These are phyloP conservation scores for Alouatta palliata DNA, from an alignment of 2,113 vertebrate species.

Conservation along the genomic window DNA sequence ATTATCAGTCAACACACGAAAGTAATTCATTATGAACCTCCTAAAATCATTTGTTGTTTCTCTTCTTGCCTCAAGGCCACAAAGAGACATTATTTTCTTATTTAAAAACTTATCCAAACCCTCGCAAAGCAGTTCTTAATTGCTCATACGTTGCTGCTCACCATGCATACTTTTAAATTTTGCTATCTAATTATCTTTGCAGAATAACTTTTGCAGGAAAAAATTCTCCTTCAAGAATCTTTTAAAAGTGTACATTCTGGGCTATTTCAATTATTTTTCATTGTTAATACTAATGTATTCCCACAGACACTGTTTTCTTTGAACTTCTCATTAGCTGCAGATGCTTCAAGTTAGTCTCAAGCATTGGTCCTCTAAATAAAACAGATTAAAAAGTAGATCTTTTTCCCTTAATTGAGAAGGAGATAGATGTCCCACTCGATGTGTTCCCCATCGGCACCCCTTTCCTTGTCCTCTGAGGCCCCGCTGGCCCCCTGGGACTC, in stretches of 20 bases:
- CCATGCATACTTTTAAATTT: not conserved
- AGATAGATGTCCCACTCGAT: not conserved
- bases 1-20: constrained; percentile 17
- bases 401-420: not conserved
- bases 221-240: not conserved
- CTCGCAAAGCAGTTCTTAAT: not conserved
- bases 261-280: not conserved
- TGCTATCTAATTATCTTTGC: not conserved
- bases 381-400: constrained; percentile 37
- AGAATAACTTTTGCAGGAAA: not conserved
- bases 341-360: not conserved
- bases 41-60: constrained; percentile 20
- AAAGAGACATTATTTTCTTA: constrained; percentile 34
- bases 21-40: constrained; percentile 18
- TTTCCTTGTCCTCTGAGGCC: not conserved
- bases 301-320: constrained; percentile 25
- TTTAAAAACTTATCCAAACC: not conserved
- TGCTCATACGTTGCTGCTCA: not conserved
- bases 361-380: constrained; percentile 14
- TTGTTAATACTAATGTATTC: not conserved
- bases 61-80: constrained; percentile 31
- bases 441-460: not conserved
- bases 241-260: not conserved
- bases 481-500: not conserved
- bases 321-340: not conserved